Conservation (phyloP, 2,888 invertebrate genomes). For the Pherbina coryleti region DNA sequence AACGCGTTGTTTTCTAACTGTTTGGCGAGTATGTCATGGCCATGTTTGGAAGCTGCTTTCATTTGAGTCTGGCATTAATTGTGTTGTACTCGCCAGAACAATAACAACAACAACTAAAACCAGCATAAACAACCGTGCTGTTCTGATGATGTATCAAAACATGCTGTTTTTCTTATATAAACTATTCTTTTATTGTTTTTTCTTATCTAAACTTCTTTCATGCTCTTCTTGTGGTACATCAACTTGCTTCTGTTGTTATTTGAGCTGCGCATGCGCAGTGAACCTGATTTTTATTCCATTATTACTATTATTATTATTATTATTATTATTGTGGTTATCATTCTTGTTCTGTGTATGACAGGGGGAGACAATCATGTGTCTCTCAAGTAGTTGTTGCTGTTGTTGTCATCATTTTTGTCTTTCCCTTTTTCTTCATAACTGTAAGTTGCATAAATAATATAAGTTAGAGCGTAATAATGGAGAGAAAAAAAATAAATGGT, state of each 20-base stretch:
- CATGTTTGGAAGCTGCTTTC: conserved; percentile 3
- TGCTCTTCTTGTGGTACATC: neutral
- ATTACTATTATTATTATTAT: neutral
- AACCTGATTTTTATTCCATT: neutral
- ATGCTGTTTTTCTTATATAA: neutral
- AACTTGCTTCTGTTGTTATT: neutral
- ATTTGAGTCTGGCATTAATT: neutral
- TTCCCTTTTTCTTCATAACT: conserved; percentile 47
- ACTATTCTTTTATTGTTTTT: neutral
- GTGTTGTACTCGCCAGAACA: neutral
- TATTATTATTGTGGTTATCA: neutral
- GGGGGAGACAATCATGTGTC: no score
- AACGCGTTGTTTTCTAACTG: neutral
- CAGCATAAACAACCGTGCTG: neutral
- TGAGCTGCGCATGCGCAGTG: conserved; percentile 5
- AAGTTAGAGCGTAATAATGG: conserved; percentile 36
- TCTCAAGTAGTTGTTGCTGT: neutral
- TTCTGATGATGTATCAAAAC: neutral
- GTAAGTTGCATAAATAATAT: conserved; percentile 61
- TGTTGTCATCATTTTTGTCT: neutral
- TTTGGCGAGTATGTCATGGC: conserved; percentile 6
- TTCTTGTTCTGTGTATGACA: neutral
- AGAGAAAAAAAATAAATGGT: conserved; percentile 15
- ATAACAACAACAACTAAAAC: neutral
- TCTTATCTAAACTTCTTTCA: neutral